Evolutionary conservation across 2,113 vertebrate genomes (phyloP).

Genomic region (Ptychochromis oligacanthus): DNA sequence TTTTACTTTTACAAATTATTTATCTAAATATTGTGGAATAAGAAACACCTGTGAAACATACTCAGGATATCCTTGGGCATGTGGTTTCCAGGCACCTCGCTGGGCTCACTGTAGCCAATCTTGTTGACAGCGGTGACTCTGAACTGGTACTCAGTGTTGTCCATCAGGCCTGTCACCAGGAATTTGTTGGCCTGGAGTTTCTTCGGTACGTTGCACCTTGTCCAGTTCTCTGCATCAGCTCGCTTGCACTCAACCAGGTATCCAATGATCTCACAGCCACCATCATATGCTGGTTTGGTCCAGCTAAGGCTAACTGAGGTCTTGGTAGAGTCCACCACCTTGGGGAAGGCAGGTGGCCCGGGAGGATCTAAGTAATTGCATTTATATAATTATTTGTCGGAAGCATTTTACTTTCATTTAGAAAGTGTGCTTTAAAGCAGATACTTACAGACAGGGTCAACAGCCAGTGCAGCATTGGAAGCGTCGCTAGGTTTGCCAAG

Average conservation of each 20-base stretch:
- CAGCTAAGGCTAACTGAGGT: slow-evolving; percentile 92
- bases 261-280: slow-evolving; percentile 95
- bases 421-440: neutral
- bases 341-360: slow-evolving; percentile 96
- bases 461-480: slow-evolving; percentile 88
- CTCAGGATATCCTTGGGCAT: slow-evolving; percentile 93
- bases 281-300: slow-evolving; percentile 97
- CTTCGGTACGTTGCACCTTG: slow-evolving; percentile 93
- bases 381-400: neutral
- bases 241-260: slow-evolving; percentile 94
- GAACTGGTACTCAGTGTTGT: slow-evolving; percentile 94
- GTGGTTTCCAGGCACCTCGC: slow-evolving; percentile 94
- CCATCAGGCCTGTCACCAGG: slow-evolving; percentile 87
- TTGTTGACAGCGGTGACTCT: slow-evolving; percentile 93
- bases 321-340: slow-evolving; percentile 92
- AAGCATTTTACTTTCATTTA: neutral
- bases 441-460: slow-evolving; percentile 94
- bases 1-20: neutral
- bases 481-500: slow-evolving; percentile 94
- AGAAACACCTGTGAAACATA: slow-evolving; percentile 73
- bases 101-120: slow-evolving; percentile 95
- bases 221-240: slow-evolving; percentile 90
- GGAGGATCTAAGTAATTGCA: slow-evolving; percentile 87
- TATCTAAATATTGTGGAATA: neutral
- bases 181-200: slow-evolving; percentile 91